Evolutionary conservation across 2,797 vertebrate genomes (phyloP).

Genomic region (Catamblyrhynchus diadema): DNA sequence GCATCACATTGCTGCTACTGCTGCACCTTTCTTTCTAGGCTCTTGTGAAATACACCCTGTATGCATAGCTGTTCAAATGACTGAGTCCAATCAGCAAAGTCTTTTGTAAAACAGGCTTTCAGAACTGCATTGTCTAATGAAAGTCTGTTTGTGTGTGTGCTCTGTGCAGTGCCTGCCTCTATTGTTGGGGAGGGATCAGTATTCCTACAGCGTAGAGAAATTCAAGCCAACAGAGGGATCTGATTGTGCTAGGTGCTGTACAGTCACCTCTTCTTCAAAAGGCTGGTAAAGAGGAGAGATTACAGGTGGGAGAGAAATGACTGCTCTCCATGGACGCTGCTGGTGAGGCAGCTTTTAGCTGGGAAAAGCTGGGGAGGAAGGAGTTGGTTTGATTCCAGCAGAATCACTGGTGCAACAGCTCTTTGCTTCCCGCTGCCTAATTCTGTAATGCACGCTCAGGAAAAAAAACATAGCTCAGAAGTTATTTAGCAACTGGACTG

Average conservation of each 20-base stretch:
- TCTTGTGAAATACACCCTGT: neutral
- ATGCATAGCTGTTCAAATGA: constrained; percentile 18
- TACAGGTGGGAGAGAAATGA: neutral
- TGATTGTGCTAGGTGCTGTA: constrained; percentile 22
- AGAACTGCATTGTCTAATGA: constrained; percentile 41
- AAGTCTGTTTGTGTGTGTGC: constrained; percentile 59
- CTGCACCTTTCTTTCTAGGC: constrained; percentile 33
- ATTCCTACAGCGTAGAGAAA: constrained; percentile 28
- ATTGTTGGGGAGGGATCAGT: constrained; percentile 61
- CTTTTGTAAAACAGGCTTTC: constrained; percentile 57
- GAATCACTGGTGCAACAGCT: neutral
- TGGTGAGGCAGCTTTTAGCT: neutral
- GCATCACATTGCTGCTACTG: constrained; percentile 8
- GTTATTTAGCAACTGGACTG: neutral
- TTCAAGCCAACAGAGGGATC: constrained; percentile 19
- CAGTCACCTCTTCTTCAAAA: neutral
- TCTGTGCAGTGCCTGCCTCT: constrained; percentile 48
- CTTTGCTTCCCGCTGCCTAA: neutral
- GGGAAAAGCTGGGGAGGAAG: neutral
- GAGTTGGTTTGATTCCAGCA: neutral
- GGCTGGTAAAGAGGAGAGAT: neutral
- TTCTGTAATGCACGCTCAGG: neutral
- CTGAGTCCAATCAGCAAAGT: constrained; percentile 57
- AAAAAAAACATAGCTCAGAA: neutral
- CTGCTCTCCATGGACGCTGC: neutral